phyloP scores from a whole-genome alignment of 35 echinoderm and acorn worm genomes.

The Diadema setosum region DNA sequence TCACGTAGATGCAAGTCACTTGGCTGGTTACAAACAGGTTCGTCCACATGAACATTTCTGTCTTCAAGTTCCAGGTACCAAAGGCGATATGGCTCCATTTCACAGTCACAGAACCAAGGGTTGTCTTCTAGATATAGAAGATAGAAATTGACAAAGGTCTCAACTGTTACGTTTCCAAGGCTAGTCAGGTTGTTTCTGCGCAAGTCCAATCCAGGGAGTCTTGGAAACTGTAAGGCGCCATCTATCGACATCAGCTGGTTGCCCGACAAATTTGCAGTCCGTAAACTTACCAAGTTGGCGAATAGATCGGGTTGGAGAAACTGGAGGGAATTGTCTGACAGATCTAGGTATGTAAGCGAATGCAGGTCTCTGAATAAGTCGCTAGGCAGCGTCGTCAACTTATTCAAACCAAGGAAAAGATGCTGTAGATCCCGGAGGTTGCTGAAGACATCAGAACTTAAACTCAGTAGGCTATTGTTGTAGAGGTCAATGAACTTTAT shows the following conservation, averaged over 20 bases:
- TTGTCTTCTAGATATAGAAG: neutral
- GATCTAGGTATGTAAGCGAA: neutral
- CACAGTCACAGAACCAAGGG: neutral
- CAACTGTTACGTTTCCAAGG: neutral
- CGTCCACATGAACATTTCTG: no score
- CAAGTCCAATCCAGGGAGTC: neutral
- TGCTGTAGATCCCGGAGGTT: neutral
- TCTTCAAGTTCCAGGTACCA: no score
- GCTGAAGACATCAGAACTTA: neutral
- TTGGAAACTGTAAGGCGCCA: neutral
- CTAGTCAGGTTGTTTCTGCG: neutral
- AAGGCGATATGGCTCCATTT: neutral
- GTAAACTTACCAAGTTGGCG: neutral
- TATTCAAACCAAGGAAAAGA: neutral
- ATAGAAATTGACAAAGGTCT: neutral
- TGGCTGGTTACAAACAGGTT: no score
- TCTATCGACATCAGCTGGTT: neutral
- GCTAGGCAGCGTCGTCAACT: neutral
- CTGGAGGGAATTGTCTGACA: neutral
- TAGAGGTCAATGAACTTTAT: neutral
- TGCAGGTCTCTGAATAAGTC: neutral
- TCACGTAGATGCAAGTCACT: no score
- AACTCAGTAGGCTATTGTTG: neutral
- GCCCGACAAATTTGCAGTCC: neutral
- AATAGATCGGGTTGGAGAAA: neutral